A percentile compares a stretch with the other conserved stretches of the same genome.
These are phyloP conservation scores for Buphagus erythrorhynchus DNA, from an alignment of 2,797 vertebrate species.

Conservation along the genomic window DNA sequence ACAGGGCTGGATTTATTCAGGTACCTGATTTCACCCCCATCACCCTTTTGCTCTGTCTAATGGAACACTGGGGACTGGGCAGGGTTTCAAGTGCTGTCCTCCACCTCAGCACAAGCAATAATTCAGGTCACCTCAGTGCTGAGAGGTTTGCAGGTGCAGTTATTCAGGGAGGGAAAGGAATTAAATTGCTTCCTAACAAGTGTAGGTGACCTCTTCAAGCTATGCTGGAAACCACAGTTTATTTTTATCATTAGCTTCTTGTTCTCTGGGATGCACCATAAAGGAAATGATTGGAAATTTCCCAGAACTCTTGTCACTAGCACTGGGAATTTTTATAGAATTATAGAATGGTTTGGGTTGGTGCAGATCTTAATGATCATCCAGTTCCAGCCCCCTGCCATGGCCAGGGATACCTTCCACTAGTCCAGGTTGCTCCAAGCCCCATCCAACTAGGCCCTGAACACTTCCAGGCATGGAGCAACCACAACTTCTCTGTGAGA, in stretches of 20 bases:
- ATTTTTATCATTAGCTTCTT: background rate
- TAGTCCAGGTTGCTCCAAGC: background rate
- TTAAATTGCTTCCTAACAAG: background rate
- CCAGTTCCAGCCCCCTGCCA: background rate
- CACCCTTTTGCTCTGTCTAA: background rate
- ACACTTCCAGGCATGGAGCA: background rate
- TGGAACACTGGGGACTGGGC: background rate
- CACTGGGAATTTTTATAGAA: background rate
- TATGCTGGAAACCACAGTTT: background rate
- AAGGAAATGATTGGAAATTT: background rate
- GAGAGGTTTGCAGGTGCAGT: background rate
- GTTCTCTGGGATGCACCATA: background rate
- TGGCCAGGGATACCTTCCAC: background rate
- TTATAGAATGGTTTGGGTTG: background rate
- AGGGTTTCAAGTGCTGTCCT: background rate
- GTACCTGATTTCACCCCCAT: background rate
- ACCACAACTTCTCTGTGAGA: background rate
- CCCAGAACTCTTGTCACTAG: background rate
- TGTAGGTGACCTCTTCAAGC: background rate
- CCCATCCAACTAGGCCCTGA: accelerated
- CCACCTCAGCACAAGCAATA: background rate
- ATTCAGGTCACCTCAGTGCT: background rate
- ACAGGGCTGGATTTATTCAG: background rate
- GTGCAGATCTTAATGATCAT: background rate
- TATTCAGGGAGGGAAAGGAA: background rate